Evolutionary conservation across 2,797 vertebrate species (phyloP).

Genomic region (Darevskia mixta): DNA sequence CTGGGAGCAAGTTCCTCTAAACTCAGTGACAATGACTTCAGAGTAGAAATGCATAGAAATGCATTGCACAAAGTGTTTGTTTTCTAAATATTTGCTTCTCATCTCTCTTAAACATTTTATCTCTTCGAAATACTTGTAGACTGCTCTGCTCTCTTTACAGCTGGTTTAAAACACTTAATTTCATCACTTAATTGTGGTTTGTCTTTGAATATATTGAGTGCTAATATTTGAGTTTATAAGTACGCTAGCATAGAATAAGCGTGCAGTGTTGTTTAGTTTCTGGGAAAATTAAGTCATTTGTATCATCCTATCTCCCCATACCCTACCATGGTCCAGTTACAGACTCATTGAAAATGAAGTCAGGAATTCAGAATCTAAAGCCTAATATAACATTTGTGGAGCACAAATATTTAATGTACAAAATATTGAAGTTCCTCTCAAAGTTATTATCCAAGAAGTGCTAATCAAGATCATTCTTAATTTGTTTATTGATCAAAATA

Average conservation of each 20-base stretch:
- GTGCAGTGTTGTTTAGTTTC: conserved; percentile 56
- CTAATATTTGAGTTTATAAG: conserved; percentile 71
- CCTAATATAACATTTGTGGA: conserved; percentile 30
- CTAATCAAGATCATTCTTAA: conserved; percentile 69
- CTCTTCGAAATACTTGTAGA: conserved; percentile 39
- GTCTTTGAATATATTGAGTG: conserved; percentile 50
- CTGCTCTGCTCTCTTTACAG: conserved; percentile 25
- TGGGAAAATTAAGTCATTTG: conserved; percentile 63
- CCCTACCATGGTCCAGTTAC: not conserved
- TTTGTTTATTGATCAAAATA: conserved; percentile 69
- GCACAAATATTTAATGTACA: conserved; percentile 62
- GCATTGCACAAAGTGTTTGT: not conserved
- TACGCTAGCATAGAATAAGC: conserved; percentile 54
- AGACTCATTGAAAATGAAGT: conserved; percentile 59
- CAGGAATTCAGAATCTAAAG: conserved; percentile 56
- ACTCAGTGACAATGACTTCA: not conserved
- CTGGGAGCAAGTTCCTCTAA: not conserved
- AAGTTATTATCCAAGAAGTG: conserved; percentile 74
- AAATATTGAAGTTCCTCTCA: conserved; percentile 66
- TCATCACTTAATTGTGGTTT: conserved; percentile 52
- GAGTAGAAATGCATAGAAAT: too few relatives aligned
- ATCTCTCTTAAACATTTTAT: conserved; percentile 29
- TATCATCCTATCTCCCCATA: conserved; percentile 44
- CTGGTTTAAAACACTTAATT: conserved; percentile 37
- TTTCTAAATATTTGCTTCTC: not conserved